phyloP scores from a whole-genome alignment of 1,140 invertebrate genomes.

The Euschistus heros region DNA sequence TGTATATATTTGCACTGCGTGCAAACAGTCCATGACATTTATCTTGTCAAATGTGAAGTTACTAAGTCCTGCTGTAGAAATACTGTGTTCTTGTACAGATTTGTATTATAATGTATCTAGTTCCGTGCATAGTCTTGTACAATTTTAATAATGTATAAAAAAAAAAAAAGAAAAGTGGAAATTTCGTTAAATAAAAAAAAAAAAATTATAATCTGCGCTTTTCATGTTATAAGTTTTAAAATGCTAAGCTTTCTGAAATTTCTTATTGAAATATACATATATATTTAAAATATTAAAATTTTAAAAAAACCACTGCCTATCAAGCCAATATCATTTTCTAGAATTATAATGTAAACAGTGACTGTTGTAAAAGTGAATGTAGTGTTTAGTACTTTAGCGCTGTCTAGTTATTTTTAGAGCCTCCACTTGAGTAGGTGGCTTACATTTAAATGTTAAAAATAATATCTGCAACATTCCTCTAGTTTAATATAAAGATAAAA shows the following conservation, averaged over 20 bases:
- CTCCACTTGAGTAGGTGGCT: too few species aligned
- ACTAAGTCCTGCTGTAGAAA: slow-evolving; percentile 12
- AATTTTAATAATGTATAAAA: not conserved
- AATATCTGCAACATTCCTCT: too few species aligned
- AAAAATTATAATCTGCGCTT: too few species aligned
- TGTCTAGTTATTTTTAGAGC: too few species aligned
- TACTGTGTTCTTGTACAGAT: slow-evolving; percentile 9
- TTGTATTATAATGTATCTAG: slow-evolving; percentile 12
- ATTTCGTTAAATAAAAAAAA: too few species aligned
- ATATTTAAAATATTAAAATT: too few species aligned
- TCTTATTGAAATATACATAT: not conserved
- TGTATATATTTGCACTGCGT: not conserved
- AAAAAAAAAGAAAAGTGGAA: slow-evolving; percentile 1
- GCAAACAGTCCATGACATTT: slow-evolving; percentile 13
- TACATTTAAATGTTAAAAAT: too few species aligned
- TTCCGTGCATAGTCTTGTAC: not conserved
- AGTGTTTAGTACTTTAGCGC: not conserved
- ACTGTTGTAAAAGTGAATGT: slow-evolving; percentile 1
- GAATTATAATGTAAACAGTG: not conserved
- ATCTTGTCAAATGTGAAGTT: slow-evolving; percentile 6
- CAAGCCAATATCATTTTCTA: not conserved
- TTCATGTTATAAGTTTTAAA: not conserved
- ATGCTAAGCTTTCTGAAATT: slow-evolving; percentile 4
- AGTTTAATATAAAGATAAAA: too few species aligned
- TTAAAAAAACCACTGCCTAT: not conserved